phyloP scores from a whole-genome alignment of 2,113 vertebrate species.

The Muntiacus reevesi region DNA sequence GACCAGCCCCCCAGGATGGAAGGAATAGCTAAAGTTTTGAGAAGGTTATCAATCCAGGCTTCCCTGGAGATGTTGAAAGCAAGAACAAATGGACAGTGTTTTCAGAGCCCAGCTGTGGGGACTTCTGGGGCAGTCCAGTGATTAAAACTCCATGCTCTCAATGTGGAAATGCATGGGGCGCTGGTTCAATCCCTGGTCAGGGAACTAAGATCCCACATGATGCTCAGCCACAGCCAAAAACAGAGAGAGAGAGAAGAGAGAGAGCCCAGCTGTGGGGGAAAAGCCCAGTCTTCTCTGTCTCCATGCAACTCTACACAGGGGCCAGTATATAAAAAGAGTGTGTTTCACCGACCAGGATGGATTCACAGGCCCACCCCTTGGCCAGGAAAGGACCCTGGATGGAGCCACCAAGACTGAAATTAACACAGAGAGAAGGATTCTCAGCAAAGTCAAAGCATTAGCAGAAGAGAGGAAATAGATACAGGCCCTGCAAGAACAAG shows the following conservation, averaged over 20 bases:
- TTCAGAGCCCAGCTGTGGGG: background rate
- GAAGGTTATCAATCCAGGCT: background rate
- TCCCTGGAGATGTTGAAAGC: background rate
- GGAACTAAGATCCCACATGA: background rate
- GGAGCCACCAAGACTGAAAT: background rate
- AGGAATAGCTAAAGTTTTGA: background rate
- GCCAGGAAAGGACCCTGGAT: background rate
- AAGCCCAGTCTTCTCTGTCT: background rate
- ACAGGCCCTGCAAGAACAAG: background rate
- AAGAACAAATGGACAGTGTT: background rate
- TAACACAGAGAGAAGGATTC: background rate
- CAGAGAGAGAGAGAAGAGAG: background rate
- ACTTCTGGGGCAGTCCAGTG: background rate
- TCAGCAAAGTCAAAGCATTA: background rate
- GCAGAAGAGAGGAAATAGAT: background rate
- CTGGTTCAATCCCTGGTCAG: background rate
- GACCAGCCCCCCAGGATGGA: background rate
- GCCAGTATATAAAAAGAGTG: background rate
- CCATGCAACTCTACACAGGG: background rate
- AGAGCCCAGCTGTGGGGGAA: background rate
- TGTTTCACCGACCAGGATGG: background rate
- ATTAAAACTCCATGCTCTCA: background rate
- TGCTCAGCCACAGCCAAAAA: background rate
- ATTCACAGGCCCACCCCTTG: background rate
- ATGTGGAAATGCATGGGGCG: accelerated